These are phyloP conservation scores for Perognathus longimembris DNA, from an alignment of 2,113 vertebrate genomes.

Conservation along the genomic window DNA sequence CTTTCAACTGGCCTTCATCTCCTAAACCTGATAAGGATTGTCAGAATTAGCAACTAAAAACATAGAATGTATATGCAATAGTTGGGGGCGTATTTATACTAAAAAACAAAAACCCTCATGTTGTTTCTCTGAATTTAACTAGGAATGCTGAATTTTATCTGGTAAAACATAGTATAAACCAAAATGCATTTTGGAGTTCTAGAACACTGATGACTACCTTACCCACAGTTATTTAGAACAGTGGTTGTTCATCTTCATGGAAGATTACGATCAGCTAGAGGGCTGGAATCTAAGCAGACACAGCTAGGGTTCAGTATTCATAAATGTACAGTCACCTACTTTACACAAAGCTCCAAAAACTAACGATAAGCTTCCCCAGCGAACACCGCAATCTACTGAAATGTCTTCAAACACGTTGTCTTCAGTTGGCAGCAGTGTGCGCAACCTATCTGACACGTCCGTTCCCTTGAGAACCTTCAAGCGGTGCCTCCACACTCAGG, in stretches of 20 bases:
- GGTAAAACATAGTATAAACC: neutral
- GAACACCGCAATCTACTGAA: neutral
- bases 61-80: neutral
- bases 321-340: neutral
- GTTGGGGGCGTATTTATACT: neutral
- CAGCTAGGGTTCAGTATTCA: too few species aligned
- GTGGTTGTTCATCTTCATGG: neutral
- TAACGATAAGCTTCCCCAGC: neutral
- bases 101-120: neutral
- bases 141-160: conserved; percentile 26
- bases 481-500: neutral
- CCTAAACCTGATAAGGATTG: neutral
- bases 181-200: neutral
- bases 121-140: neutral
- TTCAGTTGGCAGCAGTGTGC: neutral
- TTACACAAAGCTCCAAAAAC: neutral
- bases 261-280: neutral
- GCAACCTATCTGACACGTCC: neutral
- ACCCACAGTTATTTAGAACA: neutral
- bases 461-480: conserved; percentile 32
- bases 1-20: neutral
- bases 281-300: neutral
- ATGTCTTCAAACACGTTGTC: conserved; percentile 16
- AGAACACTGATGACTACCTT: conserved; percentile 15
- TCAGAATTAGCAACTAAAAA: neutral